Base-by-base conservation (phyloP, 2,797 vertebrate genomes). In the Bradypodion pumilum region DNA sequence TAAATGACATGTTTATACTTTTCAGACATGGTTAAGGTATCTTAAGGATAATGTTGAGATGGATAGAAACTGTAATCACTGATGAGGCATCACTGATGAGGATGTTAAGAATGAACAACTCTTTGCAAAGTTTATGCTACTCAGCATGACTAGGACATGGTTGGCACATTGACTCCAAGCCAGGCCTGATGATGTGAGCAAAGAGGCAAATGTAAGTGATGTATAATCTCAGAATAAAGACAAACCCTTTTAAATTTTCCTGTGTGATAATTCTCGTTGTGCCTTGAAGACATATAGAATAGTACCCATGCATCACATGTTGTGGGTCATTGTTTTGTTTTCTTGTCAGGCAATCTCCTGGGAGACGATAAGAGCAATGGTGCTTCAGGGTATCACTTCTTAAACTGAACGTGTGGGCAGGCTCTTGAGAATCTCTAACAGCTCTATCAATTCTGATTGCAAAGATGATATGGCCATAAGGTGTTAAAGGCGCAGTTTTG, bases 1-100 rank as follows among this genome's bases (percentile, higher is more conserved):
- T 87, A 89, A 82, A 0, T 91, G 78, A 40, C 42, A 80, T 76
- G 68, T 63, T 87, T 87, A 4, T 2, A 66, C 86, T 88, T 92
- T 89, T 9, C 88, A 90, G 87, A 84, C 86, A 42, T 82, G 68
- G 46, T 65, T 65, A 76, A 72, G 65, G 80, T 60, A 74, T 46
- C 60, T 59, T 56, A 56, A 74, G 35, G 23, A 74, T 46, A 52
- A 15, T 10, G 0, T 46, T 60, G 86, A 49, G 15, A 49, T 62
- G 65, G 35, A 56, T 74, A 60, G 25, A 78, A 68, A 49, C 63
- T 37, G 21, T 35, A 69, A 85, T 69, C 63, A 35, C 42, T 76
- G 75, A 23, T 44, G 69, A 81, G 69, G n/a, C 56, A 52, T 73
- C 16, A 15, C 19, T 63, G 7, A 29, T 32, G 44, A 37, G 52